Conservation (phyloP, 2,888 invertebrate species). For the Isoperla grammatica region DNA sequence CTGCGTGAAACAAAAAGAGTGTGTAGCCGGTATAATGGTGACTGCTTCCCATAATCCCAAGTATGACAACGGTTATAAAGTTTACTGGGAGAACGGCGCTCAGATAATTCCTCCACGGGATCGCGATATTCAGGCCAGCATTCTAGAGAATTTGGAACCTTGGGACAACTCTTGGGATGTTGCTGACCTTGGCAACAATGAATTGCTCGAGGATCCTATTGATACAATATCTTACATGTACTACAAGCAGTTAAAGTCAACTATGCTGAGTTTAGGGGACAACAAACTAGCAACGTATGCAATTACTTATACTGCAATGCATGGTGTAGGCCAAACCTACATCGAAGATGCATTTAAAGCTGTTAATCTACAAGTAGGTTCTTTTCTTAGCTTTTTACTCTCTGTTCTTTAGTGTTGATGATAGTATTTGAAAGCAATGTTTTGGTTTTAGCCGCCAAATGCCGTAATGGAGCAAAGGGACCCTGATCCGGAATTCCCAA, state of each 20-base stretch:
- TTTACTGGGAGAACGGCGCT: constrained; percentile 91
- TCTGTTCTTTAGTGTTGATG: constrained; percentile 7
- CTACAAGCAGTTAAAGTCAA: no score
- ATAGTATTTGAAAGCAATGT: no score
- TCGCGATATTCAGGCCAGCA: constrained; percentile 72
- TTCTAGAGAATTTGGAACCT: constrained; percentile 72
- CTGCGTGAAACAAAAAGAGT: constrained; percentile 64
- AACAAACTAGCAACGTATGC: no score
- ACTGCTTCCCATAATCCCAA: constrained; percentile 96
- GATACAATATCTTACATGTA: constrained; percentile 63
- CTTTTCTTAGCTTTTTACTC: constrained; percentile 8
- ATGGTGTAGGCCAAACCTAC: constrained; percentile 88
- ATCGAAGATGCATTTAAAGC: constrained; percentile 67
- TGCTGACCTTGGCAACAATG: constrained; percentile 48
- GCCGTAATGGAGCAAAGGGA: constrained; percentile 73
- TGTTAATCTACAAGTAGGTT: constrained; percentile 65
- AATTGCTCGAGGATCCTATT: constrained; percentile 62
- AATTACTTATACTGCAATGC: constrained; percentile 96
- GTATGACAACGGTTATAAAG: constrained; percentile 96
- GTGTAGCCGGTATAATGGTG: constrained; percentile 85
- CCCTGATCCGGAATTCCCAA: constrained; percentile 95
- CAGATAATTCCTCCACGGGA: constrained; percentile 95
- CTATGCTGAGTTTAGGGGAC: constrained; percentile 51
- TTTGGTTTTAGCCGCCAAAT: no score
- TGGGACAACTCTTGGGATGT: constrained; percentile 73